Evolutionary conservation across 1,140 invertebrate genomes (phyloP), one percentile per base, ranked within the genome.

Genomic region (Oncopodura yosiiana): DNA sequence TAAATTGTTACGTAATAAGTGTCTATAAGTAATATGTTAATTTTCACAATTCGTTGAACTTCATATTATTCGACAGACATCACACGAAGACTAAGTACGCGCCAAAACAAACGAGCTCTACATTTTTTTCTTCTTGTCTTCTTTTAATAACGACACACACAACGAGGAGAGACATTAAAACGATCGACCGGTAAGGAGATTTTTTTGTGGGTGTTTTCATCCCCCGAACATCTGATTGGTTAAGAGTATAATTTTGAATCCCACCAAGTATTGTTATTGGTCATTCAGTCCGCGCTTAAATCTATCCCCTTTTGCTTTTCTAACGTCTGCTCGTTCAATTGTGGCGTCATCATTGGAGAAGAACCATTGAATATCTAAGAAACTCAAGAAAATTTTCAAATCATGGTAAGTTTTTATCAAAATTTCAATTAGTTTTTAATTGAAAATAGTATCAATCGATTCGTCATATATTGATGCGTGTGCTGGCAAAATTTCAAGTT

Each of bases 371-470:
- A 49, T n/a, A 36, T 38, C 36, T 49, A 14, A 5, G 3, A n/a
- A 49, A 32, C 34, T 27, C 46, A 36, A 23, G 16, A 49, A 36
- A 37, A 36, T 26, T 37, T 49, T 38, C 12, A 38, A 24, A 27
- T 16, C 32, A 49, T 49, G 46, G 46, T 49, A 36, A 49, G 46
- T 49, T 49, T 49, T 32, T 36, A 49, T 23, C 34, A 37, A 6
- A 37, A 37, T 34, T 34, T 34, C n/a, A 36, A 27, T 38, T 49
- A 36, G 46, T n/a, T 6, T 32, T 32, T 32, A 32, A 32, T 21
- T 34, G 30, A 34, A 34, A 14, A 34, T 55, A 34, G 37, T 41
- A 32, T 55, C 45, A 55, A 37, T 49, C 19, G 30, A 49, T 49
- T 49, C 44, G 49, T 44, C 8, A 49, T n/a, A 41, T 23, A 39